Evolutionary conservation across 2,888 invertebrate species (phyloP).

Genomic region (Endotricha flammealis): DNA sequence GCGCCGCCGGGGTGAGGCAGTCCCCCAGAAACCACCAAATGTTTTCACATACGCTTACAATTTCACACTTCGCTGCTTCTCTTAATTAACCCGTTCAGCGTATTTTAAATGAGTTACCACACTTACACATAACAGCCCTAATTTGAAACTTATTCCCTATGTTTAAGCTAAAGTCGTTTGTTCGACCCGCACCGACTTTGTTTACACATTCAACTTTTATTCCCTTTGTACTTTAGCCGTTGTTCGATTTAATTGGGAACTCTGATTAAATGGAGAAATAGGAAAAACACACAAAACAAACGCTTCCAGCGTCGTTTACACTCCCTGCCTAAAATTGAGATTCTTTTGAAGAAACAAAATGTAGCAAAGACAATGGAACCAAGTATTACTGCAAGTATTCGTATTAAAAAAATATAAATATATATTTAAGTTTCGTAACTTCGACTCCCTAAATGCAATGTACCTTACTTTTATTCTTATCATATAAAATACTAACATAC

Average conservation of each 20-base stretch:
- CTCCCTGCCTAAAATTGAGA: too few relatives aligned
- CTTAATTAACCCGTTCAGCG: slow-evolving; percentile 65
- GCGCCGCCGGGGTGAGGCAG: slow-evolving; percentile 16
- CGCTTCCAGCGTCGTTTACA: slow-evolving; percentile 11
- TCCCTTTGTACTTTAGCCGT: slow-evolving; percentile 4
- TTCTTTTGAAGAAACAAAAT: too few relatives aligned
- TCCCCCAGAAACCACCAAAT: slow-evolving; percentile 45
- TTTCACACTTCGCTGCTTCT: slow-evolving; percentile 57
- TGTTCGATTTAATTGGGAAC: slow-evolving; percentile 23
- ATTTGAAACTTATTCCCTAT: slow-evolving; percentile 23
- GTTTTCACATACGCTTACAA: slow-evolving; percentile 64
- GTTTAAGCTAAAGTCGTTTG: slow-evolving; percentile 11
- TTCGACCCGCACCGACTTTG: slow-evolving; percentile 8
- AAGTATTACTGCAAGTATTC: too few relatives aligned
- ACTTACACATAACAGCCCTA: slow-evolving; percentile 33
- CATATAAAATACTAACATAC: too few relatives aligned
- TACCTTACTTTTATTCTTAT: too few relatives aligned
- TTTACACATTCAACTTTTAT: slow-evolving; percentile 15
- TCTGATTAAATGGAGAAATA: slow-evolving; percentile 19
- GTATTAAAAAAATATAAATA: too few relatives aligned
- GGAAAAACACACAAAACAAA: slow-evolving; percentile 19
- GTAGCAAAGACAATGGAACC: too few relatives aligned
- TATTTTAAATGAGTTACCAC: slow-evolving; percentile 54
- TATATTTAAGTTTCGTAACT: too few relatives aligned
- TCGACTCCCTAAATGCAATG: too few relatives aligned